Conservation (phyloP, 1,140 invertebrate species). For the Drosophila sp. region DNA sequence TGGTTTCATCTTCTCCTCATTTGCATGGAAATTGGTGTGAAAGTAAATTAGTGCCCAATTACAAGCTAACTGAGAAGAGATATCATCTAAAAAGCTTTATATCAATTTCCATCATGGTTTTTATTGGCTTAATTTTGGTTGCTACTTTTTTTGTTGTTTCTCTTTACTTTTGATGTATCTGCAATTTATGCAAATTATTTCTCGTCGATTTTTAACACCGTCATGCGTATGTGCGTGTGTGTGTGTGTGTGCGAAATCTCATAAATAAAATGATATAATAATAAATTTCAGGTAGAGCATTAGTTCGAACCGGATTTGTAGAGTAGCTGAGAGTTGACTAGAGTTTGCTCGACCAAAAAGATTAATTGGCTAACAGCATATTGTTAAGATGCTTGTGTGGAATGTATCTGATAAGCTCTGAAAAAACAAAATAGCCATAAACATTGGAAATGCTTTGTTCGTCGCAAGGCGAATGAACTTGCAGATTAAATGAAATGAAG, state of each 20-base stretch:
- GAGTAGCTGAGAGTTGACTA: slow-evolving; percentile 12
- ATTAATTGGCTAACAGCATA: slow-evolving; percentile 67
- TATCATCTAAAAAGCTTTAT: slow-evolving; percentile 28
- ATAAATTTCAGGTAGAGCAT: slow-evolving; percentile 42
- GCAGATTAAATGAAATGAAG: background rate
- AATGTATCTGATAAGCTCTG: slow-evolving; percentile 54
- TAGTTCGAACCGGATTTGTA: slow-evolving; percentile 64
- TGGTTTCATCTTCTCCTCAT: slow-evolving; percentile 44
- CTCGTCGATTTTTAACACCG: slow-evolving; percentile 54
- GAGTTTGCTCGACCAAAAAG: slow-evolving; percentile 36
- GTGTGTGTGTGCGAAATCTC: slow-evolving; percentile 45
- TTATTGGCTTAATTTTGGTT: slow-evolving; percentile 23
- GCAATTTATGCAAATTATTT: slow-evolving; percentile 71
- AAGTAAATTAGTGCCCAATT: slow-evolving; percentile 60
- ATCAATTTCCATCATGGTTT: slow-evolving; percentile 25
- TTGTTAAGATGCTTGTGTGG: slow-evolving; percentile 55
- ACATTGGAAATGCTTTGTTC: slow-evolving; percentile 16
- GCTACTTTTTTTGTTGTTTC: slow-evolving; percentile 27
- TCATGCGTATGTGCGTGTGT: slow-evolving; percentile 1
- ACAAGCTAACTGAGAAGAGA: slow-evolving; percentile 33
- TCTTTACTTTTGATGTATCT: slow-evolving; percentile 65
- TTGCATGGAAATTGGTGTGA: slow-evolving; percentile 63
- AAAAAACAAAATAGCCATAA: slow-evolving; percentile 1
- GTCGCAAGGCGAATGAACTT: background rate
- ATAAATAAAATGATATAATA: slow-evolving; percentile 51